These are phyloP conservation scores for Misgurnus mizolepis DNA, from an alignment of 2,113 vertebrate genomes.

Conservation along the genomic window DNA sequence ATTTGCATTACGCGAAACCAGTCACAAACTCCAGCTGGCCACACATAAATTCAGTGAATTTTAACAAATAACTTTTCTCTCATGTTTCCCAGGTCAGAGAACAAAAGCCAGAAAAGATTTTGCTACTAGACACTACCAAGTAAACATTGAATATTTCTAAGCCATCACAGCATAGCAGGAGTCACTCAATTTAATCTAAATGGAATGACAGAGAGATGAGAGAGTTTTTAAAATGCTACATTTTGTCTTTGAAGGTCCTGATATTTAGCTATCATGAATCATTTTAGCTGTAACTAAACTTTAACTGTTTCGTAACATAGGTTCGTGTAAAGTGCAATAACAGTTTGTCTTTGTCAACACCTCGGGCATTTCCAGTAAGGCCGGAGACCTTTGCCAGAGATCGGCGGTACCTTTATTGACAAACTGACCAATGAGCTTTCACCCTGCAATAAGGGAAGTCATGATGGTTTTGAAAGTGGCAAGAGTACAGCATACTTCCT, in stretches of 20 bases:
- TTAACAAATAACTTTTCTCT: conserved; percentile 33
- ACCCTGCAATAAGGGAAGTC: conserved; percentile 36
- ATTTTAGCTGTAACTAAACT: conserved; percentile 13
- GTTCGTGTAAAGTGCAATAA: conserved; percentile 19
- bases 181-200: conserved; percentile 58
- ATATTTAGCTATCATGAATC: conserved; percentile 8
- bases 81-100: conserved; percentile 26
- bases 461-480: conserved; percentile 42
- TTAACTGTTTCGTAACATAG: conserved; percentile 30
- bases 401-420: conserved; percentile 6
- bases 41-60: conserved; percentile 2
- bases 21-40: not conserved
- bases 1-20: conserved; percentile 32
- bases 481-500: conserved; percentile 33
- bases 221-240: not conserved
- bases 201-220: conserved; percentile 58
- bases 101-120: conserved; percentile 16
- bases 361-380: conserved; percentile 40
- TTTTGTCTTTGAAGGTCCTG: not conserved
- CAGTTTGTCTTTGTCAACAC: conserved; percentile 33
- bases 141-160: conserved; percentile 28
- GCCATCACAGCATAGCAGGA: conserved; percentile 53
- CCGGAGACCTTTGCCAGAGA: conserved; percentile 14
- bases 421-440: conserved; percentile 5
- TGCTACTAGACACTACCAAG: not conserved